These are phyloP conservation scores for Percina caprodes DNA, from an alignment of 2,113 vertebrate species.

Conservation along the genomic window DNA sequence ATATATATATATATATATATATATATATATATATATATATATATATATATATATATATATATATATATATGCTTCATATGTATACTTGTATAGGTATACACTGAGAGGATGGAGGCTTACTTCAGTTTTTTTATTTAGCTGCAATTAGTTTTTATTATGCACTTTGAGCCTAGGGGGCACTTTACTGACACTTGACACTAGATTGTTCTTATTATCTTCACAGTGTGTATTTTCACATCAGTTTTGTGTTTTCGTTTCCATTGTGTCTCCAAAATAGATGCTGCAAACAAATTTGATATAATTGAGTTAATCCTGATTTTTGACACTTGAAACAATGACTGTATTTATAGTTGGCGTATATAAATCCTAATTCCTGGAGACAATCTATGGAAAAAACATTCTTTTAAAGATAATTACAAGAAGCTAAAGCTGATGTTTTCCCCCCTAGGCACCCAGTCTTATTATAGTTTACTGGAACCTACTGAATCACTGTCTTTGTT, in stretches of 20 bases:
- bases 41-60: no score
- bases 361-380: conserved; percentile 15
- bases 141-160: conserved; percentile 7
- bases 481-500: conserved; percentile 54
- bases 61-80: background rate
- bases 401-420: conserved; percentile 43
- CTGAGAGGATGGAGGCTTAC: conserved; percentile 6
- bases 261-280: background rate
- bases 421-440: conserved; percentile 23
- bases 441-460: conserved; percentile 21
- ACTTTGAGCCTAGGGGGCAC: background rate
- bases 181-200: conserved; percentile 9
- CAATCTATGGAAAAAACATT: conserved; percentile 16
- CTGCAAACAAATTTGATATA: background rate
- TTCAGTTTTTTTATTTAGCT: background rate
- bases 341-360: conserved; percentile 3
- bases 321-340: conserved; percentile 38
- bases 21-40: no score
- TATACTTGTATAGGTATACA: background rate
- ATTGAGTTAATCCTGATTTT: background rate
- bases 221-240: background rate
- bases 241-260: conserved; percentile 18
- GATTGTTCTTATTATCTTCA: conserved; percentile 8
- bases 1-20: no score
- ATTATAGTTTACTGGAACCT: conserved; percentile 42